Evolutionary conservation across 2,888 invertebrate genomes (phyloP).

Genomic region (Netelia fuscicornis): DNA sequence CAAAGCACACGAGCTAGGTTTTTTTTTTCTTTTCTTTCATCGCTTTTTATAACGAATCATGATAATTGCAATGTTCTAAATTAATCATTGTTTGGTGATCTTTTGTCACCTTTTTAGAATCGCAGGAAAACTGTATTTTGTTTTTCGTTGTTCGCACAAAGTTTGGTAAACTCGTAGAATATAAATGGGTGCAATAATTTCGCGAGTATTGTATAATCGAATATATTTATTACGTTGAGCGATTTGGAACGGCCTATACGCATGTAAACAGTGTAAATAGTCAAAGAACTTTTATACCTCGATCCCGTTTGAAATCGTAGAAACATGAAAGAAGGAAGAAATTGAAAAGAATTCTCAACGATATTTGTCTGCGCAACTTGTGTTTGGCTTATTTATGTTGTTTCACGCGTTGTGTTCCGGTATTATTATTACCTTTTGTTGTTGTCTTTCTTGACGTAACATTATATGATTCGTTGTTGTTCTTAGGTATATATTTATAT

Average conservation of each 20-base stretch:
- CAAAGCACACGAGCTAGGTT: constrained; percentile 19
- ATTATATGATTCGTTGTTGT: constrained; percentile 49
- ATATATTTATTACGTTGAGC: constrained; percentile 26
- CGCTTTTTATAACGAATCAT: constrained; percentile 1
- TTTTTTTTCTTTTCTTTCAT: constrained; percentile 11
- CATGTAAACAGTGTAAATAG: constrained; percentile 60
- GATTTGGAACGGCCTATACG: constrained; percentile 20
- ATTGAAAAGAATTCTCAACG: constrained; percentile 6
- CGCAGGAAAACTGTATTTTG: too few species aligned
- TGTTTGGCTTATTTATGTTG: constrained; percentile 14
- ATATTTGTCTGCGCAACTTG: constrained; percentile 36
- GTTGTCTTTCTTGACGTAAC: constrained; percentile 26
- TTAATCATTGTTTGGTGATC: background rate
- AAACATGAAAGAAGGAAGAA: background rate
- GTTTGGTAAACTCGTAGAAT: background rate
- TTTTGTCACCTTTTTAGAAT: constrained; percentile 4
- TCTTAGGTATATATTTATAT: constrained; percentile 44
- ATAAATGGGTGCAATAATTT: constrained; percentile 36
- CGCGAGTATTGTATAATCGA: background rate
- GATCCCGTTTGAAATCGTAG: background rate
- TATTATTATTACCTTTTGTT: constrained; percentile 29
- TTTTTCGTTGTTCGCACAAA: too few species aligned
- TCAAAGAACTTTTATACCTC: constrained; percentile 41
- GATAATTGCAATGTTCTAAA: constrained; percentile 16
- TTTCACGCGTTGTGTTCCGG: constrained; percentile 13